These are phyloP conservation scores for Poecilus cupreus DNA, from an alignment of 2,888 invertebrate species.

Conservation along the genomic window DNA sequence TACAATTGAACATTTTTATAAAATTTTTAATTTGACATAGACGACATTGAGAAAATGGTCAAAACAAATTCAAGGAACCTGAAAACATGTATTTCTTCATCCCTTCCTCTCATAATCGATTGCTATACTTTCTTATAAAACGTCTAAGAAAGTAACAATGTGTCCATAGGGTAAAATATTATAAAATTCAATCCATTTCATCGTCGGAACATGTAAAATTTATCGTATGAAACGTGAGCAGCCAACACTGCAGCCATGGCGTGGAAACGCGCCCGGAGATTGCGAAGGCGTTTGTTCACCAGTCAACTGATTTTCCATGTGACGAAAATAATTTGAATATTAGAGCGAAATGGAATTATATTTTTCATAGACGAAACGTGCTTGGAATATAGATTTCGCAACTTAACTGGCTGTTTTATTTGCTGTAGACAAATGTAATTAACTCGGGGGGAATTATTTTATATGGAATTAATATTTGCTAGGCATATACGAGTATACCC, in stretches of 20 bases:
- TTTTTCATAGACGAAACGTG: slow-evolving; percentile 39
- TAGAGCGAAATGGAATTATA: slow-evolving; percentile 36
- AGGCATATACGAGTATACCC: not conserved
- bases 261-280: not conserved
- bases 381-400: not conserved
- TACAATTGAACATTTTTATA: too few species aligned
- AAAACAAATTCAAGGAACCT: too few species aligned
- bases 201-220: slow-evolving; percentile 14
- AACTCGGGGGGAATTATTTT: not conserved
- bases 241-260: not conserved
- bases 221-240: slow-evolving; percentile 36
- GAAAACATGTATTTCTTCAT: too few species aligned
- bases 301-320: slow-evolving; percentile 32
- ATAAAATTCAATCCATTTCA: slow-evolving; percentile 9
- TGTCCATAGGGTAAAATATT: too few species aligned
- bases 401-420: slow-evolving; percentile 6
- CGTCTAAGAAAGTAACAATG: not conserved
- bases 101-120: too few species aligned
- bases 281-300: not conserved
- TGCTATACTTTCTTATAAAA: too few species aligned
- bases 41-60: too few species aligned
- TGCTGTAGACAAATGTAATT: slow-evolving; percentile 34
- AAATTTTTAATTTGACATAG: too few species aligned
- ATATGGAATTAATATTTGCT: not conserved
- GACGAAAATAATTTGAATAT: slow-evolving; percentile 49